Conservation (phyloP, 2,113 vertebrate species). For the Catagonus wagneri region DNA sequence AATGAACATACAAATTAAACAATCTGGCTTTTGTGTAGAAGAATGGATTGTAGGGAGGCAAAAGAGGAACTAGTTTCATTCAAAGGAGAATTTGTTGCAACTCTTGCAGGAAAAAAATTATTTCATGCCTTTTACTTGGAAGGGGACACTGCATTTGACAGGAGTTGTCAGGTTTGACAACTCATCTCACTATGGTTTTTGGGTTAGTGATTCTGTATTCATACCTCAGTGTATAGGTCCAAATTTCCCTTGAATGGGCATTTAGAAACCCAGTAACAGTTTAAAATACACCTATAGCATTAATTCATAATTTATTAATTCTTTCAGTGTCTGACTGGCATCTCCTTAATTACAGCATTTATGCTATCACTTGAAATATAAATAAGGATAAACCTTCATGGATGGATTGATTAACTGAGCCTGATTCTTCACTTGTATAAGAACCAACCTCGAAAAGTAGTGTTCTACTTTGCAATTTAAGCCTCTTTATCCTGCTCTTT, state of each 20-base stretch:
- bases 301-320: constrained; percentile 21
- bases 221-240: not conserved
- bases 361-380: constrained; percentile 10
- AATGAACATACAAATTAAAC: constrained; percentile 17
- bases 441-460: not conserved
- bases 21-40: not conserved
- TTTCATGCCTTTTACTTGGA: not conserved
- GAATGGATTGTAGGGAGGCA: constrained; percentile 10
- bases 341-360: not conserved
- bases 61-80: constrained; percentile 44
- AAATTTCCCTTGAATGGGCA: not conserved
- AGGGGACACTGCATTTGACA: not conserved
- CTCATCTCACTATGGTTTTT: not conserved
- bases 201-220: not conserved
- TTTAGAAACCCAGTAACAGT: constrained; percentile 32
- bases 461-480: not conserved
- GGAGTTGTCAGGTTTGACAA: not conserved
- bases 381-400: constrained; percentile 34
- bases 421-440: not conserved
- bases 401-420: not conserved
- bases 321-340: not conserved
- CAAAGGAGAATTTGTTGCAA: constrained; percentile 14
- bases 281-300: not conserved
- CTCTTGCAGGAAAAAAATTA: not conserved
- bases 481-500: not conserved